Conservation (phyloP, 2,888 invertebrate genomes). For the Lamellibrachia columna region DNA sequence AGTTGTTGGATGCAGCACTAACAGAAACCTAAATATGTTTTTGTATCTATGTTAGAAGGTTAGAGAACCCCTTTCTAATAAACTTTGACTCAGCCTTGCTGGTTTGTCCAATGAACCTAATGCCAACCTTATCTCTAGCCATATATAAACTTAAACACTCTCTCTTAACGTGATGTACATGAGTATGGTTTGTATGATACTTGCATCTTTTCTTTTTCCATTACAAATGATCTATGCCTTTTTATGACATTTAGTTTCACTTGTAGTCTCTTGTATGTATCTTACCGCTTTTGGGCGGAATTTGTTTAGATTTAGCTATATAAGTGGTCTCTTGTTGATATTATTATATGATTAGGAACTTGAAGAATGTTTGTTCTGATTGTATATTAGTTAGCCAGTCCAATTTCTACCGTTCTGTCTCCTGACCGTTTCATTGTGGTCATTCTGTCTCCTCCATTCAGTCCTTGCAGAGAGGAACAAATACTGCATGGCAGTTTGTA, state of each 20-base stretch:
- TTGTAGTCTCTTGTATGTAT: not conserved
- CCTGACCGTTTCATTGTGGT: not conserved
- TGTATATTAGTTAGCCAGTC: not conserved
- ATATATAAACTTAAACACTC: not conserved
- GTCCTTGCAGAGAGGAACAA: not conserved
- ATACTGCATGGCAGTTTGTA: not conserved
- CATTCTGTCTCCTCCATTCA: not conserved
- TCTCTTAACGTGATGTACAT: not conserved
- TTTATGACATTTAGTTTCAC: not conserved
- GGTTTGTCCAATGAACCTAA: too few species aligned
- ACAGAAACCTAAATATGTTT: too few species aligned
- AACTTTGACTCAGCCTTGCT: too few species aligned
- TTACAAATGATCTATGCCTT: not conserved
- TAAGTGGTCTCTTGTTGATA: too few species aligned
- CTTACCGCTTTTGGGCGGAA: not conserved
- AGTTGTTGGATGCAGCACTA: too few species aligned
- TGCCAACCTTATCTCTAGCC: not conserved
- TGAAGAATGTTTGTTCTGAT: not conserved
- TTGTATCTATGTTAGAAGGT: too few species aligned
- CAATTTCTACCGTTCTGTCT: not conserved
- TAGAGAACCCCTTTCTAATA: too few species aligned
- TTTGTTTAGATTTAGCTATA: not conserved
- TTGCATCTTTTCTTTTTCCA: not conserved
- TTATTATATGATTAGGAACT: too few species aligned
- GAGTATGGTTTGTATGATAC: not conserved